Percentiles rank a stretch among this genome's conserved stretches.
phyloP scores from a whole-genome alignment of 2,888 invertebrate species.

The Brenthis hecate region DNA sequence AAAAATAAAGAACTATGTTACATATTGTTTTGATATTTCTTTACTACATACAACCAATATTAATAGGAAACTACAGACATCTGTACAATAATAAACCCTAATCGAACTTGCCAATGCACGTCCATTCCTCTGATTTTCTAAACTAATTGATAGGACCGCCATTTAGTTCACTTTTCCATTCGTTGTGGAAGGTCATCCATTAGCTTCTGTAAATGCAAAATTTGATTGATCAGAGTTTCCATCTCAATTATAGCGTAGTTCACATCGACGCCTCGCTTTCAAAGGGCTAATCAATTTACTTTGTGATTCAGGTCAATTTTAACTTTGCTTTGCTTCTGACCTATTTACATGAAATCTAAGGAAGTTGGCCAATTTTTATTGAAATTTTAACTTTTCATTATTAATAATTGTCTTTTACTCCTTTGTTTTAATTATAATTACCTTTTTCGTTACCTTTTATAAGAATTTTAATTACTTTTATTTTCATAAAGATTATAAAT shows the following conservation, averaged over 20 bases:
- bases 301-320: constrained; percentile 38
- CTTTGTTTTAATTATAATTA: constrained; percentile 1
- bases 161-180: not conserved
- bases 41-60: no score
- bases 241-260: constrained; percentile 41
- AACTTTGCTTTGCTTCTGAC: constrained; percentile 34
- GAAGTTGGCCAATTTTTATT: constrained; percentile 19
- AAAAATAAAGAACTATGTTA: no score
- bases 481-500: not conserved
- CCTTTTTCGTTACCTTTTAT: not conserved
- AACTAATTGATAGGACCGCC: not conserved
- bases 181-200: constrained; percentile 19
- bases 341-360: constrained; percentile 33
- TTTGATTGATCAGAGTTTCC: constrained; percentile 34
- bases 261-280: constrained; percentile 41
- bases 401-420: not conserved
- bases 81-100: no score
- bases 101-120: no score
- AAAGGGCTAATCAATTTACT: constrained; percentile 45
- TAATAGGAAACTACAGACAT: no score
- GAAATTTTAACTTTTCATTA: constrained; percentile 19
- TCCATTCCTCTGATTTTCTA: no score
- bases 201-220: constrained; percentile 28
- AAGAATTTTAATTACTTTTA: not conserved
- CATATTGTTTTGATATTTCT: no score